A percentile compares a stretch with the other conserved stretches of the same genome.
Evolutionary conservation across 1,140 invertebrate genomes (phyloP).

Genomic region (Drosophila watanabei): DNA sequence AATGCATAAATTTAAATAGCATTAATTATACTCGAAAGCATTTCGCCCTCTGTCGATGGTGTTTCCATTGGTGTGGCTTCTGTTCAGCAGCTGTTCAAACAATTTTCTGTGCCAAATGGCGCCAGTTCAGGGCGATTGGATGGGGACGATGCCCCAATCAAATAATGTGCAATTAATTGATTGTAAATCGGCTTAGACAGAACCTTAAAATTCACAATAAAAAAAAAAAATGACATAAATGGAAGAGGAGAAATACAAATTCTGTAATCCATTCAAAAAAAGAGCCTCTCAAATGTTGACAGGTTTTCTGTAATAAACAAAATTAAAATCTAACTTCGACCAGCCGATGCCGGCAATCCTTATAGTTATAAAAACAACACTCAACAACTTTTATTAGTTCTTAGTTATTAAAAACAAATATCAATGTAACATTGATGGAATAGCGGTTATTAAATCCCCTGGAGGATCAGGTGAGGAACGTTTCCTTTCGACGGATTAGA

Average conservation of each 20-base stretch:
- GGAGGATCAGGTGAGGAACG: no score
- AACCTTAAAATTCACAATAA: no score
- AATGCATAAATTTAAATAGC: constrained; percentile 70
- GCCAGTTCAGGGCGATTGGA: constrained; percentile 27
- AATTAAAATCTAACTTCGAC: no score
- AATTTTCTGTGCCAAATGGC: constrained; percentile 49
- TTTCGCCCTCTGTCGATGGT: constrained; percentile 27
- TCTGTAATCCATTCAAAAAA: not conserved
- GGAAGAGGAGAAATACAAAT: not conserved
- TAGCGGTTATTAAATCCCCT: no score
- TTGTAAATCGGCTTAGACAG: constrained; percentile 3
- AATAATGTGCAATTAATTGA: constrained; percentile 4
- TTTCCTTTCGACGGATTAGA: no score
- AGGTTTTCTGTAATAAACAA: no score
- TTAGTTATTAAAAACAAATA: no score
- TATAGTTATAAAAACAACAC: no score
- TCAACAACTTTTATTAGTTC: no score
- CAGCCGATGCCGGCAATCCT: no score
- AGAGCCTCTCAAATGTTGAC: not conserved
- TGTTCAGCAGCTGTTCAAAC: constrained; percentile 61
- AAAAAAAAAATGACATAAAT: not conserved
- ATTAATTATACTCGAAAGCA: constrained; percentile 56
- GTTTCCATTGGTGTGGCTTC: constrained; percentile 27
- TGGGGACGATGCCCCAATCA: constrained; percentile 30
- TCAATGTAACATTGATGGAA: no score